These are phyloP conservation scores for Hypomesus transpacificus DNA, from an alignment of 2,113 vertebrate species.

Conservation along the genomic window DNA sequence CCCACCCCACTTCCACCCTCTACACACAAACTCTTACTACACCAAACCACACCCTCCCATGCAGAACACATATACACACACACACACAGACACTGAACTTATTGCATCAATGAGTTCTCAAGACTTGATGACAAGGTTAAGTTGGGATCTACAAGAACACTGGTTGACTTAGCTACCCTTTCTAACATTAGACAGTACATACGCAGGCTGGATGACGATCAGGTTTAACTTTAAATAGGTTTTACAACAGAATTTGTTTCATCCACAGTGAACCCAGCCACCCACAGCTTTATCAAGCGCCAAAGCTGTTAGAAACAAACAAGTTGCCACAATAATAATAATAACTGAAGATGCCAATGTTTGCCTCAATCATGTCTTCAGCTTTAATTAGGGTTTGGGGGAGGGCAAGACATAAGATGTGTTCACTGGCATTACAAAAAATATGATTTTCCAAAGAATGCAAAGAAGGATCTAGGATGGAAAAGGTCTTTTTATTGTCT, in stretches of 20 bases:
- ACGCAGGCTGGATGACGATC: no score
- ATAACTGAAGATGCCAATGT: not conserved
- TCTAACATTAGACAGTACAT: no score
- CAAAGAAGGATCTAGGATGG: slow-evolving; percentile 55
- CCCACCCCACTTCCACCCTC: not conserved
- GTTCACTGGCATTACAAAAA: slow-evolving; percentile 21
- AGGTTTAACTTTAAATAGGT: no score
- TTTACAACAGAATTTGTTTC: no score
- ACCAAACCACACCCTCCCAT: not conserved
- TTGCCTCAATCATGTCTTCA: slow-evolving; percentile 13
- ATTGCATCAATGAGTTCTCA: slow-evolving; percentile 28
- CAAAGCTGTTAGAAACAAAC: not conserved
- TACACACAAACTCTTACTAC: not conserved
- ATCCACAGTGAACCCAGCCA: no score
- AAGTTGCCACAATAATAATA: slow-evolving; percentile 2
- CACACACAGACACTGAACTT: slow-evolving; percentile 18
- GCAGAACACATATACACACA: not conserved
- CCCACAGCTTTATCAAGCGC: not conserved
- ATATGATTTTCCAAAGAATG: slow-evolving; percentile 37
- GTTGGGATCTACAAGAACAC: no score
- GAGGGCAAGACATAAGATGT: slow-evolving; percentile 12
- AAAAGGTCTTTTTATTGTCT: slow-evolving; percentile 38
- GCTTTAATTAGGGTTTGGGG: slow-evolving; percentile 21
- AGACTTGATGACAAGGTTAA: slow-evolving; percentile 5
- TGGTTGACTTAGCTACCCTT: no score